Percentiles rank a stretch among this genome's conserved stretches.
Conservation (phyloP, 2,797 vertebrate genomes). For the Hydrocynus forskahlii region DNA sequence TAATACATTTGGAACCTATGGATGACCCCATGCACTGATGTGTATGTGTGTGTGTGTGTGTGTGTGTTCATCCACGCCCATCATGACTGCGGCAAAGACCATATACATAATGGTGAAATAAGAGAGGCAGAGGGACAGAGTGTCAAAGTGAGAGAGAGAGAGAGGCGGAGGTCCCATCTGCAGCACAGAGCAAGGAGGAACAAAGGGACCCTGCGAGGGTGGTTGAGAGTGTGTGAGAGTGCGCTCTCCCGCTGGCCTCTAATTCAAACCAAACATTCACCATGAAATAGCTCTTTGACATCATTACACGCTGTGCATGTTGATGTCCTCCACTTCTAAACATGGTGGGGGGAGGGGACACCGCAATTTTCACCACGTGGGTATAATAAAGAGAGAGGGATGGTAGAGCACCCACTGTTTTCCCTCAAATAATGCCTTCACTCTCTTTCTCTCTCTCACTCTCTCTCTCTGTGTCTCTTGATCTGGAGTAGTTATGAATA, state of each 20-base stretch:
- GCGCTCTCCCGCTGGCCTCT: slow-evolving; percentile 65
- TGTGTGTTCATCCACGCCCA: slow-evolving; percentile 16
- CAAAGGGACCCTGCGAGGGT: slow-evolving; percentile 58
- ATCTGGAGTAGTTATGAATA: slow-evolving; percentile 37
- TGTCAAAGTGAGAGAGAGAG: slow-evolving; percentile 42
- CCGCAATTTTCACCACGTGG: slow-evolving; percentile 59
- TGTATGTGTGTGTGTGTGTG: slow-evolving; percentile 14
- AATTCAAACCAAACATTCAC: slow-evolving; percentile 70
- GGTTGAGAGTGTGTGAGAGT: slow-evolving; percentile 57
- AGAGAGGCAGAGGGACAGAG: slow-evolving; percentile 45
- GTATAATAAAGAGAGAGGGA: slow-evolving; percentile 52
- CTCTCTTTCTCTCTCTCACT: slow-evolving; percentile 25
- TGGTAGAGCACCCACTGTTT: slow-evolving; percentile 37
- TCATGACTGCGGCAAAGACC: slow-evolving; percentile 26
- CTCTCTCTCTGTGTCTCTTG: slow-evolving; percentile 26
- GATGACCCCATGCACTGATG: background rate
- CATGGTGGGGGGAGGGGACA: slow-evolving; percentile 44
- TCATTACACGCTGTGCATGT: slow-evolving; percentile 67
- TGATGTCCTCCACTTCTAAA: slow-evolving; percentile 63
- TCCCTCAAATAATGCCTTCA: slow-evolving; percentile 43
- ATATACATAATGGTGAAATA: slow-evolving; percentile 45
- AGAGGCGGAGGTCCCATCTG: slow-evolving; percentile 53
- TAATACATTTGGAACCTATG: background rate
- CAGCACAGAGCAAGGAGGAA: slow-evolving; percentile 59
- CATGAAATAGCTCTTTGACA: slow-evolving; percentile 69